Base-by-base conservation (phyloP, 2,797 vertebrate species). In the Cossypha polioptera region DNA sequence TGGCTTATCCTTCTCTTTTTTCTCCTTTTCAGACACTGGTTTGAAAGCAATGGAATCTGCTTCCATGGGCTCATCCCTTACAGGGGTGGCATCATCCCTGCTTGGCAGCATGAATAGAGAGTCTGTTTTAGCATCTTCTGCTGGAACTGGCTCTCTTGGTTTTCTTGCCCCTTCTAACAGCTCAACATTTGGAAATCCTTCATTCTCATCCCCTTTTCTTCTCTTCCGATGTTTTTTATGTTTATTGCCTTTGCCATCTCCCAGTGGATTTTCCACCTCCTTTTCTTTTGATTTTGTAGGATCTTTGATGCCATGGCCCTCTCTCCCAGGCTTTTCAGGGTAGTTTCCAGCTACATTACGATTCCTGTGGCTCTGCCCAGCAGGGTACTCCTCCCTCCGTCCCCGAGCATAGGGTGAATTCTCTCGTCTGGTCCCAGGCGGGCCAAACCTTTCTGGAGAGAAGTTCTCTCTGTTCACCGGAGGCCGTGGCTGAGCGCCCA, bases 1-100 rank as follows among this genome's bases (percentile, higher is more conserved):
- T 19, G 98, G 97, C 92, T 98, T 98, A 77, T 98, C 99, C 2
- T 98, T 98, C 76, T 98, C 99, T 4, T 98, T 97, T 90, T 98
- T 99, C 47, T 98, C 98, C 94, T 99, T 99, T 61, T 99, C 98
- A 45, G 98, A 98, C 24, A 98, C 55, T 7, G 97, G 96, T 86
- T 98, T 98, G 59, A 98, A 98, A 88, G 98, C 95, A 58, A 98
- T 96, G 2, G 98, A 97, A 28, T 98, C 90, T 3, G 98, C 98
- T n/a, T 99, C 99, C 99, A 99, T 99, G 3, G 99, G 99, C 75
- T 98, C 99, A 24, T 99, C 99, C 95, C 99, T 98, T 88, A 99
- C 99, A 1, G 99, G 99, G 6, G 99, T 99, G 33, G 99, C 99
- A 88, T 99, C 99, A 8, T 99, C 99, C 91, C 99, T 98, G 86